Evolutionary conservation across 2,888 invertebrate genomes (phyloP).

Genomic region (Halictus quadricinctus): DNA sequence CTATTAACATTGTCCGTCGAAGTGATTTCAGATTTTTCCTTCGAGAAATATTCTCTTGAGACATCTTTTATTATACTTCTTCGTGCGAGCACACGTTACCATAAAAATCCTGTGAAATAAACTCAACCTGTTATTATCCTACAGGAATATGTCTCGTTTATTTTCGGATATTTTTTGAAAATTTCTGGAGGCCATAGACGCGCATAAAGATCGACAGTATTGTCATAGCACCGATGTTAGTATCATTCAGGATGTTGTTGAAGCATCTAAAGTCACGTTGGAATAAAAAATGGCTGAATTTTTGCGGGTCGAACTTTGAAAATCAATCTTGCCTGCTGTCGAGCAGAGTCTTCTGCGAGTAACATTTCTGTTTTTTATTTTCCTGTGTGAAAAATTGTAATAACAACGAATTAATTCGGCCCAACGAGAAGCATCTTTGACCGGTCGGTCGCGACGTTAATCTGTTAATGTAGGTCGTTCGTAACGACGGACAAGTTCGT

Average conservation of each 20-base stretch:
- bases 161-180: background rate
- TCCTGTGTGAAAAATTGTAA: background rate
- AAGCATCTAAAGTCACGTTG: background rate
- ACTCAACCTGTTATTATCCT: no score
- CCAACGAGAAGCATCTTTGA: background rate
- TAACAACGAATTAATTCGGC: background rate
- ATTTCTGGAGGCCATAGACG: background rate
- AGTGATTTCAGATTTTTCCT: no score
- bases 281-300: background rate
- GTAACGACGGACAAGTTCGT: slow-evolving; percentile 33
- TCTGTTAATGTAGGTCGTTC: slow-evolving; percentile 48
- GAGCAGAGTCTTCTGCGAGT: no score
- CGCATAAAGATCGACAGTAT: background rate
- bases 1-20: no score
- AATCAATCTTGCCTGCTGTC: no score
- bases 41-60: no score
- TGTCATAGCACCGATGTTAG: background rate
- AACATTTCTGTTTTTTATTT: background rate
- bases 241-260: background rate
- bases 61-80: no score
- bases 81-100: no score
- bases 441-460: background rate
- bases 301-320: no score
- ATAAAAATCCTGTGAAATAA: no score
- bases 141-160: no score